Conservation (phyloP, 2,888 invertebrate species). For the Coleophora flavipennella region DNA sequence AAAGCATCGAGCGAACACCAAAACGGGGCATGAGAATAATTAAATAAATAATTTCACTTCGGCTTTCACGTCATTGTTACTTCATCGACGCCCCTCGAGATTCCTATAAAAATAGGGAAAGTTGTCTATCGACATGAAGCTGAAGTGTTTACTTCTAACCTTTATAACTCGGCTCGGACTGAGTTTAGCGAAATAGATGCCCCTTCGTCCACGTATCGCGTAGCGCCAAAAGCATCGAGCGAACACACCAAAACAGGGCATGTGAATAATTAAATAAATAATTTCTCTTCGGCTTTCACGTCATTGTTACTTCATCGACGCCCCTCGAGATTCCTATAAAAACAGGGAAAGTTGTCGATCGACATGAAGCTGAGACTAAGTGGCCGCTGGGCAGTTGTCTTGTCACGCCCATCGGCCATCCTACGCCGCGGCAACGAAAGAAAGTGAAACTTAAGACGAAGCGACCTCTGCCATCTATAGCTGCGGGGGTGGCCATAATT, state of each 20-base stretch:
- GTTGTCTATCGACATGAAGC: conserved; percentile 48
- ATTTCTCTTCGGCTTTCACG: conserved; percentile 34
- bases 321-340: conserved; percentile 60
- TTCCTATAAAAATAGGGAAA: conserved; percentile 70
- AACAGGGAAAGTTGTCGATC: conserved; percentile 68
- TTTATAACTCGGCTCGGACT: too few relatives aligned
- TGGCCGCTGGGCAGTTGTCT: conserved; percentile 44
- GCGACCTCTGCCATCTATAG: conserved; percentile 22
- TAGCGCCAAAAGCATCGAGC: not conserved
- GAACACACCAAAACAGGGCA: conserved; percentile 7
- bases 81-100: conserved; percentile 44
- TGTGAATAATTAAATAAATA: conserved; percentile 20
- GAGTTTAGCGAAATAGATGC: too few relatives aligned
- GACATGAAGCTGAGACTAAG: conserved; percentile 28
- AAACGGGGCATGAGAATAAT: conserved; percentile 13
- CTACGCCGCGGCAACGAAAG: conserved; percentile 43
- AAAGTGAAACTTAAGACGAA: conserved; percentile 56
- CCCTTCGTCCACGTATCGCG: too few relatives aligned
- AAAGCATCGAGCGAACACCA: conserved; percentile 1
- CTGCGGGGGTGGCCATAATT: conserved; percentile 18
- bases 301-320: conserved; percentile 43
- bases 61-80: conserved; percentile 48
- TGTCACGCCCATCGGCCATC: conserved; percentile 65
- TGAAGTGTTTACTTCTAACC: too few relatives aligned
- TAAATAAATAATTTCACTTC: conserved; percentile 17